A percentile compares a stretch with the other conserved stretches of the same genome.
Conservation (phyloP, 2,113 vertebrate genomes). For the Platycercus adscitus region DNA sequence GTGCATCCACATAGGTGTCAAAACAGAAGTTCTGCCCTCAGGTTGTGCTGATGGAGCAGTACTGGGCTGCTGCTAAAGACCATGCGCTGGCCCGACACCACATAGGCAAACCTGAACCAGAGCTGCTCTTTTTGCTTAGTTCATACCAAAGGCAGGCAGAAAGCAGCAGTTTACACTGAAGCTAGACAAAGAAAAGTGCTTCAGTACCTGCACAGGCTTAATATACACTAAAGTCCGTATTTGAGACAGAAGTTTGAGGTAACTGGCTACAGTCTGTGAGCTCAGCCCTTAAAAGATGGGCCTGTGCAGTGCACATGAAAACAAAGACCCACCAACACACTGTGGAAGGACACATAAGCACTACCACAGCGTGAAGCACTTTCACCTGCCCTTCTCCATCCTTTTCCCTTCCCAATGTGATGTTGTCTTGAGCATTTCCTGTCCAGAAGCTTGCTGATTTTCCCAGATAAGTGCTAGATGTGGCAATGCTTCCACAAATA, state of each 20-base stretch:
- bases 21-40: neutral
- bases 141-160: neutral
- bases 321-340: neutral
- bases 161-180: neutral
- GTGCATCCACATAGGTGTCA: neutral
- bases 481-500: neutral
- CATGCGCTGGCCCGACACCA: neutral
- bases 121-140: neutral
- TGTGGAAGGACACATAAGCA: neutral
- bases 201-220: neutral
- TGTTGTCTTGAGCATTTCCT: neutral
- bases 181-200: neutral
- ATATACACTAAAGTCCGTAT: neutral
- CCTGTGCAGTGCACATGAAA: neutral
- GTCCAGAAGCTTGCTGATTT: neutral
- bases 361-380: neutral
- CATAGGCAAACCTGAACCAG: neutral
- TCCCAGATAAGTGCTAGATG: neutral
- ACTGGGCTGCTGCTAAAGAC: neutral
- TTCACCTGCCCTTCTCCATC: neutral
- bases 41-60: neutral
- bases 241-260: neutral
- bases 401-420: neutral
- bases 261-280: neutral
- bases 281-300: neutral